Percentiles rank a stretch among this genome's conserved stretches.
Evolutionary conservation across 2,113 vertebrate genomes (phyloP).

Genomic region (Stegostoma tigrinum): DNA sequence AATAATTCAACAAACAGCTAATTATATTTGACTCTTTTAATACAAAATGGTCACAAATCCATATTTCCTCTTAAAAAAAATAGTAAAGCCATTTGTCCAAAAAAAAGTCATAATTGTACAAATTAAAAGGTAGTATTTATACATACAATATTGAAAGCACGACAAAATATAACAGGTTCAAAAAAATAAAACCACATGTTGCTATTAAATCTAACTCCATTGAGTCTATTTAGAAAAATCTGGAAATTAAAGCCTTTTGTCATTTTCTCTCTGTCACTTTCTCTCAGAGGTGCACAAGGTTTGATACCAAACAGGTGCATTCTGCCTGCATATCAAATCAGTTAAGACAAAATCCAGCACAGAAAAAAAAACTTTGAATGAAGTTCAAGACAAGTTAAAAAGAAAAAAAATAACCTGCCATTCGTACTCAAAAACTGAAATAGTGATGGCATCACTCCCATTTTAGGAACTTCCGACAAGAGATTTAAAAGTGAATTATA

Average conservation of each 20-base stretch:
- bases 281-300: not conserved
- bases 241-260: not conserved
- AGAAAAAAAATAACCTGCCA: not conserved
- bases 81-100: constrained; percentile 35
- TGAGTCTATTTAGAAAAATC: constrained; percentile 32
- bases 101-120: constrained; percentile 35
- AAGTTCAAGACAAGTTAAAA: not conserved
- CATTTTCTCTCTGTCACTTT: not conserved
- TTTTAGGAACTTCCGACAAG: constrained; percentile 8
- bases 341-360: not conserved
- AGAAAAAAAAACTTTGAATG: constrained; percentile 5
- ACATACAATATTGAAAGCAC: constrained; percentile 34
- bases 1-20: not conserved
- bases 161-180: constrained; percentile 33
- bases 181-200: constrained; percentile 36
- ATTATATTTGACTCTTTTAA: constrained; percentile 23
- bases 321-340: not conserved
- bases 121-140: constrained; percentile 36
- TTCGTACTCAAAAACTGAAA: constrained; percentile 20
- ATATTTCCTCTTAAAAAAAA: constrained; percentile 29
- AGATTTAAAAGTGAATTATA: constrained; percentile 14
- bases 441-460: not conserved
- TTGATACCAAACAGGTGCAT: constrained; percentile 2
- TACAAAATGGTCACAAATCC: constrained; percentile 37
- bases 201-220: constrained; percentile 27